These are phyloP conservation scores for Mizuhopecten yessoensis DNA, from an alignment of 1,140 invertebrate genomes.

Conservation along the genomic window DNA sequence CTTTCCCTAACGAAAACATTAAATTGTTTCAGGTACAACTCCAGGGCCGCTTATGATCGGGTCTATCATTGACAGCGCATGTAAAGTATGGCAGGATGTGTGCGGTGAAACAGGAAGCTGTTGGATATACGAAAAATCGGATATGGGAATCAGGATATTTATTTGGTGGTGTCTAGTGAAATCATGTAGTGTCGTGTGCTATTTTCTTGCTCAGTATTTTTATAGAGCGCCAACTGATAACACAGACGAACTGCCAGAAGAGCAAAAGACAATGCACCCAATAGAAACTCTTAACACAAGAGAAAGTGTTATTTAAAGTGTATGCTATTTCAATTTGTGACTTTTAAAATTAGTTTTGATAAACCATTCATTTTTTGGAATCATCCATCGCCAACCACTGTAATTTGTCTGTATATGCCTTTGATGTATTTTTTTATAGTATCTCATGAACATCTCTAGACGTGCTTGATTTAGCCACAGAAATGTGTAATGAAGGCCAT, in stretches of 20 bases:
- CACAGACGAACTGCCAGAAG: background rate
- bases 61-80: conserved; percentile 80
- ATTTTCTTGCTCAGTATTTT: conserved; percentile 69
- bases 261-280: background rate
- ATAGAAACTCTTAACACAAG: background rate
- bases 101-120: conserved; percentile 80
- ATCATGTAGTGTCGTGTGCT: conserved; percentile 56
- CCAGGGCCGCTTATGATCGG: conserved; percentile 82
- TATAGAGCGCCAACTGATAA: conserved; percentile 62
- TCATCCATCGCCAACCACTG: background rate
- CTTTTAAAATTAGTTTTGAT: too few species aligned
- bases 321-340: too few species aligned
- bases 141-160: conserved; percentile 76
- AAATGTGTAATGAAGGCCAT: too few species aligned
- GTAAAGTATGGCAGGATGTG: conserved; percentile 81
- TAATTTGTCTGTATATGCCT: too few species aligned
- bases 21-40: conserved; percentile 76
- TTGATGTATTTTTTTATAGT: too few species aligned
- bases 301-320: background rate
- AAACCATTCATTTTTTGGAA: too few species aligned
- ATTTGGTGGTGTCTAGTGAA: conserved; percentile 72
- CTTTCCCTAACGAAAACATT: too few species aligned
- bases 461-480: too few species aligned
- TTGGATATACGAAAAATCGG: conserved; percentile 82
- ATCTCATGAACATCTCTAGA: too few species aligned